Evolutionary conservation across 2,888 invertebrate species (phyloP).

Genomic region (Pammene fasciana): DNA sequence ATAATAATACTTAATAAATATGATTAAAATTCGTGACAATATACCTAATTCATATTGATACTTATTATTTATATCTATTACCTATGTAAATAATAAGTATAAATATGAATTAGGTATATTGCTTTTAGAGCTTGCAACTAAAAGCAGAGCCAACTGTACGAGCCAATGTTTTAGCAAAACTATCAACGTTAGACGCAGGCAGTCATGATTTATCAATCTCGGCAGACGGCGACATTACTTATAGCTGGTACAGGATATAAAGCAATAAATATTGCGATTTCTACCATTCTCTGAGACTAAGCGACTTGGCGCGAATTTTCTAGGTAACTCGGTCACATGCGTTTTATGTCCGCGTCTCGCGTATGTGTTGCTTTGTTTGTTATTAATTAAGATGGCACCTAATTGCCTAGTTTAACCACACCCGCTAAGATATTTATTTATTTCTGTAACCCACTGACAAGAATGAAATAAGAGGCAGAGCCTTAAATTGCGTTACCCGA

Average conservation of each 20-base stretch:
- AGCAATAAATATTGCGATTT: slow-evolving; percentile 43
- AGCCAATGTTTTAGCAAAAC: slow-evolving; percentile 5
- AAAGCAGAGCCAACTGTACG: neutral
- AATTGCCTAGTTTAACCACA: slow-evolving; percentile 34
- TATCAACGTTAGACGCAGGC: slow-evolving; percentile 17
- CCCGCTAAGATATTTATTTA: slow-evolving; percentile 6
- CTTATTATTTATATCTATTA: too few species aligned
- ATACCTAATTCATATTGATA: too few species aligned
- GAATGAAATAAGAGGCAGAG: neutral
- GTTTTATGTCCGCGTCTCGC: slow-evolving; percentile 29
- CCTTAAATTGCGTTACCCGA: neutral
- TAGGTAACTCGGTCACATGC: slow-evolving; percentile 42
- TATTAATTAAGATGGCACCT: slow-evolving; percentile 34
- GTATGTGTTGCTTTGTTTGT: slow-evolving; percentile 37
- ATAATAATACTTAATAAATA: too few species aligned
- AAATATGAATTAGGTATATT: too few species aligned
- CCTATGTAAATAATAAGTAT: neutral
- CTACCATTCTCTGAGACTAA: slow-evolving; percentile 33
- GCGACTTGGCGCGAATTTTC: slow-evolving; percentile 37
- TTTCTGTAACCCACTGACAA: slow-evolving; percentile 14
- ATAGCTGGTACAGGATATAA: slow-evolving; percentile 35
- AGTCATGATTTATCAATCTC: slow-evolving; percentile 36
- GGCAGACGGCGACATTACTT: slow-evolving; percentile 31
- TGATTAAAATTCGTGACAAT: too few species aligned
- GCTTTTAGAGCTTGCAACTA: neutral